Percentiles rank a stretch among this genome's conserved stretches.
phyloP scores from a whole-genome alignment of 2,797 vertebrate species.

The Triplophysa yarkandensis region DNA sequence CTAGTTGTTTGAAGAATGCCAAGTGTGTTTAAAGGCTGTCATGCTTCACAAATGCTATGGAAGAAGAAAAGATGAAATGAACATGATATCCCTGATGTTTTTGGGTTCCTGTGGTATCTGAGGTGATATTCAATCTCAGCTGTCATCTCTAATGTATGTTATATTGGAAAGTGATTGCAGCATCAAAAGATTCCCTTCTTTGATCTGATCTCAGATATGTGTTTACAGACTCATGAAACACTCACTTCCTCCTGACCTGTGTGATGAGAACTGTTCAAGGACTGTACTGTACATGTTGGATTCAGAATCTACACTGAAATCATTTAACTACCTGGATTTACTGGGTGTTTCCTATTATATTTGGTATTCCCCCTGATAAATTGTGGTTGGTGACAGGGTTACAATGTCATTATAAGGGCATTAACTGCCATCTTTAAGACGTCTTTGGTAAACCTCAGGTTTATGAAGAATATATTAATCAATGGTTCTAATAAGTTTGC shows the following conservation, averaged over 20 bases:
- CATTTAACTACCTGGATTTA: neutral
- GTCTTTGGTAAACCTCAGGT: too few relatives aligned
- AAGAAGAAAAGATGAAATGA: neutral
- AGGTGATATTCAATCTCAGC: neutral
- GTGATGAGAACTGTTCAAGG: neutral
- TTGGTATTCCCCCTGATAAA: too few relatives aligned
- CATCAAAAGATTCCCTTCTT: neutral
- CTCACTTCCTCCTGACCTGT: neutral
- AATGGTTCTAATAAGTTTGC: too few relatives aligned
- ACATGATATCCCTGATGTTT: constrained; percentile 1
- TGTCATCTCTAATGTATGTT: neutral
- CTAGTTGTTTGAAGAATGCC: neutral
- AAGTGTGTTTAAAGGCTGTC: neutral
- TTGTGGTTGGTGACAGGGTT: too few relatives aligned
- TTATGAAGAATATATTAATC: too few relatives aligned
- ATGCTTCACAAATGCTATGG: neutral
- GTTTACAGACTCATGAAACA: constrained; percentile 9
- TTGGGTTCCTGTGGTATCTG: neutral
- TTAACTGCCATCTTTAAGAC: too few relatives aligned
- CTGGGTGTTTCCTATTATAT: neutral
- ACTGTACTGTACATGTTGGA: neutral
- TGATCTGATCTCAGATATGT: neutral
- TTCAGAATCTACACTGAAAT: neutral
- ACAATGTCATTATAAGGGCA: too few relatives aligned
- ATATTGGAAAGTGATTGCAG: neutral